Base-by-base conservation (phyloP, 2,888 invertebrate genomes). In the Eupithecia insigniata region DNA sequence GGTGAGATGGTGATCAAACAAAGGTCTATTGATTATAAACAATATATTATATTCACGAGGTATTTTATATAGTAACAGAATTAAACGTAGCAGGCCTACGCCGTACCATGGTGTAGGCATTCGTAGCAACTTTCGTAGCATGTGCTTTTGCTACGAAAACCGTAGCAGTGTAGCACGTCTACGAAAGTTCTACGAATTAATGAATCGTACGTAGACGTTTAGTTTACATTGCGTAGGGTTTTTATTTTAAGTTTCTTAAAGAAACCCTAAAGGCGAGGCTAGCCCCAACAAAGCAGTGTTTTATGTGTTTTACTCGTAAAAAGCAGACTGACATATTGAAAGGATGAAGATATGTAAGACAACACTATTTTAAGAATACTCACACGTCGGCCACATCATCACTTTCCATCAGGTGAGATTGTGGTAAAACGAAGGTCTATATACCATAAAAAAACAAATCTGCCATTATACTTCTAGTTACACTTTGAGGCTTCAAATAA, bases 31-130 rank as follows among this genome's bases (percentile, higher is more conserved):
- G n/a, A 39, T 18, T 34, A 43, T 7, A n/a, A 46, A 46, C n/a
- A n/a, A 8, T 0, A 46, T 8, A 1, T n/a, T 3, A n/a, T 7
- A n/a, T n/a, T n/a, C n/a, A n/a, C n/a, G 10, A 30, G 5, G 6
- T 43, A 2, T 16, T 39, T 43, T 43, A 18, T 43, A 18, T 18
- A 43, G 18, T 12, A n/a, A 46, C n/a, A 43, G n/a, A n/a, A n/a
- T 10, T 6, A 18, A 46, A 46, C 22, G 26, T 26, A 55, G 22
- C 55, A 26, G 22, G 26, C 1, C 46, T 66, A 51, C 66, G 46
- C 46, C 66, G 66, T 66, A 66, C 46, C 30, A 66, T 3, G 26
- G 30, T 60, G 30, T 60, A 18, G 60, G 8, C 30, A 30, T 28
- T 28, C 60, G 30, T 60, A 30, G 60, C 30, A 30, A 30, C 14